A percentile compares a stretch with the other conserved stretches of the same genome.
Conservation (phyloP, 2,113 vertebrate genomes). For the Lepus europaeus region DNA sequence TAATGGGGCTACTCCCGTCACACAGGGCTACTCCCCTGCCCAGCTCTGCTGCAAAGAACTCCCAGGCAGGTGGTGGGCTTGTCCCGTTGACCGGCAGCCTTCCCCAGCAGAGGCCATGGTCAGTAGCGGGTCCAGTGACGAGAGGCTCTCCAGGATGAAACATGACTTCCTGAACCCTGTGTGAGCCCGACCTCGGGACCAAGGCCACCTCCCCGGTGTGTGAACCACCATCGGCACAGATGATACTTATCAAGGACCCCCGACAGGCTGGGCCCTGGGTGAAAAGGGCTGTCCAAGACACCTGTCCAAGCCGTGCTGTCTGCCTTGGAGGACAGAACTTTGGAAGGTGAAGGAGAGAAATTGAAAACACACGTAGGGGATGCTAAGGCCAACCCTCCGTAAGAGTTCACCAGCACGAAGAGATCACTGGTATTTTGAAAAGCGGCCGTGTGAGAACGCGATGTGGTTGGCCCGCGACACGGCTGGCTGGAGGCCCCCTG, state of each 20-base stretch:
- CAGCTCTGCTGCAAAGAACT: neutral
- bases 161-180: neutral
- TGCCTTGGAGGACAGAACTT: neutral
- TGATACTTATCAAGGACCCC: neutral
- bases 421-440: slow-evolving; percentile 52
- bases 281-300: neutral
- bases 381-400: neutral
- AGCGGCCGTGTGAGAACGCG: neutral
- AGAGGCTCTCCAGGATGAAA: no score
- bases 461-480: neutral
- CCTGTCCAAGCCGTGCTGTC: neutral
- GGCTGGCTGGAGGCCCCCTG: neutral
- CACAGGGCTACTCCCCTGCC: no score
- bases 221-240: neutral
- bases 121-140: neutral
- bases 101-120: neutral
- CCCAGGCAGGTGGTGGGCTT: neutral
- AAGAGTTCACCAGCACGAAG: neutral
- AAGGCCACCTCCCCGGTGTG: neutral
- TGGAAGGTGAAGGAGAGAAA: neutral
- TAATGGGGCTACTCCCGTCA: no score
- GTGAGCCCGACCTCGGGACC: neutral
- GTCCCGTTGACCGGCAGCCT: neutral
- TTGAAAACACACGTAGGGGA: neutral
- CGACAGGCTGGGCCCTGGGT: neutral